Conservation (phyloP, 2,113 vertebrate genomes). For the Progne subis region DNA sequence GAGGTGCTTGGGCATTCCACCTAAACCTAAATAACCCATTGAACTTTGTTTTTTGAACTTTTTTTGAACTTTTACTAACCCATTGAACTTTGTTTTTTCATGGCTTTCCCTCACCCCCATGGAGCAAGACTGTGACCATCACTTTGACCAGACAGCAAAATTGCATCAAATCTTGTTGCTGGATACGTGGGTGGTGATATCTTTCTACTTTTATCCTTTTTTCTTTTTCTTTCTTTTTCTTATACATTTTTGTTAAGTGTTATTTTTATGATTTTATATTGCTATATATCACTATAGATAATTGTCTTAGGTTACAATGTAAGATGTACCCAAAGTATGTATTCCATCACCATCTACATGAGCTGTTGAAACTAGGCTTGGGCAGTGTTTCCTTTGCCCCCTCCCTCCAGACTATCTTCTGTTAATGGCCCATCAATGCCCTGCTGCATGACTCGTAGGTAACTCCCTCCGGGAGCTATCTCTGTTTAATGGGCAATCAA, state of each 20-base stretch:
- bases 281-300: not conserved
- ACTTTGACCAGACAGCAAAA: not conserved
- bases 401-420: no score
- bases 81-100: no score
- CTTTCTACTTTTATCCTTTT: not conserved
- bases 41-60: not conserved
- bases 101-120: rapidly evolving
- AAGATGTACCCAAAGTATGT: no score
- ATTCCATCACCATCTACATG: no score
- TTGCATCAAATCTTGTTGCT: not conserved
- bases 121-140: not conserved
- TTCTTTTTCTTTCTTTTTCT: not conserved
- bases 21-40: not conserved
- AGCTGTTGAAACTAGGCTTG: no score
- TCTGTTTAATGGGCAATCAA: no score
- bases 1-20: not conserved
- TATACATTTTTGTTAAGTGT: not conserved
- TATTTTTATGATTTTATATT: not conserved
- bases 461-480: no score
- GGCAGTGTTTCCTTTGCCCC: no score
- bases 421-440: no score
- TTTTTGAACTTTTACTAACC: no score
- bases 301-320: no score
- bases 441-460: no score
- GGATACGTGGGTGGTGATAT: rapidly evolving